phyloP scores from a whole-genome alignment of 2,113 vertebrate species.

The Laticauda laticaudata region DNA sequence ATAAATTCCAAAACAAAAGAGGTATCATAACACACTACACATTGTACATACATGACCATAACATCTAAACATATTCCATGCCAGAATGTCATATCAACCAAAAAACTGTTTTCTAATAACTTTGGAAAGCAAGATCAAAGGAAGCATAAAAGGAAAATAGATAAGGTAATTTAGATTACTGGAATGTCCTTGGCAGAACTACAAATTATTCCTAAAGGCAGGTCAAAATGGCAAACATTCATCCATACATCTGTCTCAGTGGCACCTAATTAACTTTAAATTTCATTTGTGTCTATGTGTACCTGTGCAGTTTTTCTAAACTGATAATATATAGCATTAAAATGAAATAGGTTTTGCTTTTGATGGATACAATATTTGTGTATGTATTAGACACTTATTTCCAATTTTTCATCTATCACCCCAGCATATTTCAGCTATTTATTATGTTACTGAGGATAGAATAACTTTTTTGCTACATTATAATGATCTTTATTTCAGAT shows the following conservation, averaged over 20 bases:
- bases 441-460: background rate
- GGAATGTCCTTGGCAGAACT: background rate
- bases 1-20: background rate
- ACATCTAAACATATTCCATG: background rate
- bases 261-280: background rate
- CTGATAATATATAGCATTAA: background rate
- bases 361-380: background rate
- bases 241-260: background rate
- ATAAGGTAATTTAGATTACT: background rate
- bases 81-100: background rate
- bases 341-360: background rate
- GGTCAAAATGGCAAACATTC: background rate
- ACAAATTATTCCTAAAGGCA: background rate
- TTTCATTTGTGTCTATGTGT: background rate
- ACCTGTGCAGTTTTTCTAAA: background rate
- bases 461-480: background rate
- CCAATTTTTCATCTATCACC: background rate
- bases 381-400: background rate
- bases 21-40: background rate
- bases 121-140: background rate
- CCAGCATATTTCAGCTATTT: background rate
- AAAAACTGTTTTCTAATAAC: background rate
- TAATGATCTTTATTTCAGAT: constrained; percentile 4
- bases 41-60: background rate
- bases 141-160: background rate